Evolutionary conservation across 2,888 invertebrate genomes (phyloP).

Genomic region (Tiphia femorata): DNA sequence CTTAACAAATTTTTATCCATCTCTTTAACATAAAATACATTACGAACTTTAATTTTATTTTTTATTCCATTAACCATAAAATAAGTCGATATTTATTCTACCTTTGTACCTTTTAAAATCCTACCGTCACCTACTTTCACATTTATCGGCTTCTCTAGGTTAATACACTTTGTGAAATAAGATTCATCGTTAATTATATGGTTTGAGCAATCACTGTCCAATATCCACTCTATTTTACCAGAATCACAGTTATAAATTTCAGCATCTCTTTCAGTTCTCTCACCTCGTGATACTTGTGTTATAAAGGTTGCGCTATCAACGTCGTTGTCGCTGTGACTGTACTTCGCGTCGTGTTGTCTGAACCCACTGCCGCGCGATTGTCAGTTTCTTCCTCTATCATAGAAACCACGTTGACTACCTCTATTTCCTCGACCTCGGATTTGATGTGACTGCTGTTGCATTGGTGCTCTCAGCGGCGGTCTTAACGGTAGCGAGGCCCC

Average conservation of each 20-base stretch:
- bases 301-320: conserved; percentile 2
- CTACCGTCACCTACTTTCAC: conserved; percentile 13
- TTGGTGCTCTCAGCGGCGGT: too few relatives aligned
- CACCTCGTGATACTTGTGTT: conserved; percentile 1
- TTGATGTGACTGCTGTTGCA: too few relatives aligned
- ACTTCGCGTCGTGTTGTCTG: neutral
- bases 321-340: neutral
- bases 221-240: conserved; percentile 7
- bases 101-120: neutral
- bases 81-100: neutral
- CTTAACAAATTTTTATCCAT: conserved; percentile 17
- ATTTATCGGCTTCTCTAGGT: neutral
- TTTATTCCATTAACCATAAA: neutral
- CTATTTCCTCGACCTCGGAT: too few relatives aligned
- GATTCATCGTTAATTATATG: conserved; percentile 10
- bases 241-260: neutral
- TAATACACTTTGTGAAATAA: neutral
- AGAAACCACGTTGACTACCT: too few relatives aligned
- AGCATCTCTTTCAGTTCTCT: neutral
- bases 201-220: conserved; percentile 7
- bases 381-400: too few relatives aligned
- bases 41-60: neutral
- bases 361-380: neutral
- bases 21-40: conserved; percentile 12
- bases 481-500: too few relatives aligned